Base-by-base conservation (phyloP, 2,888 invertebrate genomes). In the Hirudinaria manillensis region DNA sequence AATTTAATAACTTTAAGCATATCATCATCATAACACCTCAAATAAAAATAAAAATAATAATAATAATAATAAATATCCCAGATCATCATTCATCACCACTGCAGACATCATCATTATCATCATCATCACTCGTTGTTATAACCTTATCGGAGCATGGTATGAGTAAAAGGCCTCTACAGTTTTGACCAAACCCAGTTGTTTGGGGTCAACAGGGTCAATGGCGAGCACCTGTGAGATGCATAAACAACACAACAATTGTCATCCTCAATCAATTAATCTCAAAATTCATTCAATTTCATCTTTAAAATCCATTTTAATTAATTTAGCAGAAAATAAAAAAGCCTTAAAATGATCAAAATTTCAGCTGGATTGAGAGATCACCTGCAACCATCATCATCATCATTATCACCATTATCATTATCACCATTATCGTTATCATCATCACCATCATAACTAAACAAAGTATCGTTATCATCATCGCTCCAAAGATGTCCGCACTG, bases 161-260 rank as follows among this genome's bases (percentile, higher is more conserved):
- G 92, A 89, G 77, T 93, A 90, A 82, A 99, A 91, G 0, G 95
- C 93, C 86, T 97, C 94, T 0, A 93, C 91, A 80, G 96, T 88
- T 83, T 92, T 91, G 27, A 99, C 86, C 16, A 97, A 87, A 34
- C 91, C 90, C 61, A 89, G 89, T 0, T 91, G 81, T 21, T 88
- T 87, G 6, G 88, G 84, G 21, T 90, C 89, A 0, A 91, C 87
- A 0, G 97, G 96, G 86, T 98, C 92, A 55, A 94, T 89, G 36
- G 96, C 89, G 76, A 96, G 88, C 6, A 94, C 89, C 92, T 78
- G 70, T 2, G 27, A 16, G 34, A 21, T 21, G 53, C 21, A 53
- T 21, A 72, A 6, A 13, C 53, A 29, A 71, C 51, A 45, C 24
- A 1, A 16, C 45, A 10, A 45, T 45, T 3, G 13, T 16, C n/a